These are phyloP conservation scores for Camponotus pennsylvanicus DNA, from an alignment of 1,140 invertebrate genomes.

Conservation along the genomic window DNA sequence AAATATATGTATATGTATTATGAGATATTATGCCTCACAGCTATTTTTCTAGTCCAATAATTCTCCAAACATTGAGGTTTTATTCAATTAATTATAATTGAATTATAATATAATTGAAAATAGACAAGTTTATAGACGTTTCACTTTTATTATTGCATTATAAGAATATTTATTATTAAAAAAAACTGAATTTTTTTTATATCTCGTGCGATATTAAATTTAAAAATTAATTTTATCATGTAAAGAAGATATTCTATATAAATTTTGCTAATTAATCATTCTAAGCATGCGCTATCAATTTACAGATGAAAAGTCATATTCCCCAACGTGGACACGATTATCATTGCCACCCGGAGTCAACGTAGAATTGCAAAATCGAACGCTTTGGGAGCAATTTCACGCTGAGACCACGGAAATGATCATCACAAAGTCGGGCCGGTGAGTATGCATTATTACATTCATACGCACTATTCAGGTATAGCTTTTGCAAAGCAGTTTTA, in stretches of 20 bases:
- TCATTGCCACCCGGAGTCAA: slow-evolving; percentile 66
- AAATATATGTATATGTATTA: too few species aligned
- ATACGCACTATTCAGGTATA: not conserved
- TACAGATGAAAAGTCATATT: slow-evolving; percentile 66
- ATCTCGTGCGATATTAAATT: not conserved
- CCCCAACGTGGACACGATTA: slow-evolving; percentile 62
- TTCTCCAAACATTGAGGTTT: too few species aligned
- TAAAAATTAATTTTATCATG: too few species aligned
- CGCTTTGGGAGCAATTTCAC: slow-evolving; percentile 89
- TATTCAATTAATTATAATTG: too few species aligned
- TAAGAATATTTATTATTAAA: not conserved
- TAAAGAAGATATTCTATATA: too few species aligned
- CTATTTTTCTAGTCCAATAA: too few species aligned
- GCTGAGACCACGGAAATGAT: slow-evolving; percentile 91
- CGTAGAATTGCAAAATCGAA: slow-evolving; percentile 79
- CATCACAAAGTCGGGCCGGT: slow-evolving; percentile 92
- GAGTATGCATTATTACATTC: slow-evolving; percentile 66
- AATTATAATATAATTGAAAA: too few species aligned
- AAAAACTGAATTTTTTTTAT: not conserved
- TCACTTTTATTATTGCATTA: not conserved
- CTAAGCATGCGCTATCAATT: slow-evolving; percentile 28
- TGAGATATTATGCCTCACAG: too few species aligned
- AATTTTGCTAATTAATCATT: not conserved
- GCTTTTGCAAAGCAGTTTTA: not conserved
- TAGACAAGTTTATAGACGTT: not conserved